Conservation (phyloP, 2,797 vertebrate species). For the Premnoplex brunnescens region DNA sequence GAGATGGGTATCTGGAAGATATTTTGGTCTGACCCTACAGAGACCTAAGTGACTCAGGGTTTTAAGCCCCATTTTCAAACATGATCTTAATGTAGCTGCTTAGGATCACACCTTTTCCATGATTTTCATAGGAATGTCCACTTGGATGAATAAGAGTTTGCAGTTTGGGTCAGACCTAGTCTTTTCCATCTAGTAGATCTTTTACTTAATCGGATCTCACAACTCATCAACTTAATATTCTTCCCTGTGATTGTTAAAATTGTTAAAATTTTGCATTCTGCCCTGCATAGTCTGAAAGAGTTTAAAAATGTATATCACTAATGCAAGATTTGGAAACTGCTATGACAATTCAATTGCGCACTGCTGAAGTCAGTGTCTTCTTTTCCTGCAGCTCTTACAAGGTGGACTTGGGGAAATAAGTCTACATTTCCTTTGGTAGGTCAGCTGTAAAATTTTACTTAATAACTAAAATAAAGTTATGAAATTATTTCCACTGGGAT, state of each 20-base stretch:
- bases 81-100: background rate
- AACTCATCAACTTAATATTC: background rate
- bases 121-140: background rate
- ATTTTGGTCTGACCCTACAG: background rate
- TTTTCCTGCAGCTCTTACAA: background rate
- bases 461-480: constrained; percentile 42
- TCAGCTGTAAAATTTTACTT: constrained; percentile 43
- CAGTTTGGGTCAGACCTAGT: background rate
- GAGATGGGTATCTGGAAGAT: background rate
- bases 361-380: background rate
- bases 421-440: background rate
- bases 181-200: background rate
- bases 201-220: background rate
- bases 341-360: background rate
- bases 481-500: background rate
- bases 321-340: background rate
- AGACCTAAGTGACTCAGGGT: background rate
- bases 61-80: background rate
- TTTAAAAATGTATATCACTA: background rate
- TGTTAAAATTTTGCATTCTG: background rate
- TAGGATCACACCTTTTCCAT: background rate
- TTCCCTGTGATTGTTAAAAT: background rate
- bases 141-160: background rate
- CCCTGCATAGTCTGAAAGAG: background rate
- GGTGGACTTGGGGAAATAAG: background rate